Conservation (phyloP, 2,113 vertebrate genomes). For the Tyto alba region DNA sequence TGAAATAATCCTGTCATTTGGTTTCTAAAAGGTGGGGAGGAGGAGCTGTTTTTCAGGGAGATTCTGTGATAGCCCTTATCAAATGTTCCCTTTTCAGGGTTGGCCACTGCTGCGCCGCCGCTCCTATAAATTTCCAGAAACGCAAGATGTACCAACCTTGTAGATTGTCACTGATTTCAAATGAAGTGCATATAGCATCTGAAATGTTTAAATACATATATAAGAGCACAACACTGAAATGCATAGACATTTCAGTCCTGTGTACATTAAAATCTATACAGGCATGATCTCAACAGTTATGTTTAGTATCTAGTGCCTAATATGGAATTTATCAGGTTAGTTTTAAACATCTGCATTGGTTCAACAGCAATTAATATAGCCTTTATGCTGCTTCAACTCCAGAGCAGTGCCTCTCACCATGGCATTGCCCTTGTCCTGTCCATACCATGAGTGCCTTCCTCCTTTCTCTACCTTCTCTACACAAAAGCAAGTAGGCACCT, state of each 20-base stretch:
- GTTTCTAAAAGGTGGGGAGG: not conserved
- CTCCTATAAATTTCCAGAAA: not conserved
- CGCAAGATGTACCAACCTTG: not conserved
- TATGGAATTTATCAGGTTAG: conserved; percentile 26
- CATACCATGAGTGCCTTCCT: not conserved
- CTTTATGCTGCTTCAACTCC: not conserved
- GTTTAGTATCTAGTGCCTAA: not conserved
- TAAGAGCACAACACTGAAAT: not conserved
- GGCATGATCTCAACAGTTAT: not conserved
- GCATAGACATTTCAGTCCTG: not conserved
- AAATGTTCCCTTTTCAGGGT: not conserved
- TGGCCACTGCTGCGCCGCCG: fast-evolving
- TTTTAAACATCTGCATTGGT: conserved; percentile 54
- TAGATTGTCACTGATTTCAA: not conserved
- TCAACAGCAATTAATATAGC: conserved; percentile 24
- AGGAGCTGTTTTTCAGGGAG: not conserved
- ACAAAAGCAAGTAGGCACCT: not conserved
- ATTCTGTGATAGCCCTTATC: not conserved
- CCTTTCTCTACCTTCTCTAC: not conserved
- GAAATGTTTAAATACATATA: not conserved
- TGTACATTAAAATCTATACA: not conserved
- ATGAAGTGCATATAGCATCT: not conserved
- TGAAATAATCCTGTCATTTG: not conserved
- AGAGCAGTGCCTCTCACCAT: not conserved
- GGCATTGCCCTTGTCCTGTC: not conserved